A percentile compares a stretch with the other conserved stretches of the same genome.
phyloP scores from a whole-genome alignment of 2,113 vertebrate species.

The Oreochromis tanganicae region DNA sequence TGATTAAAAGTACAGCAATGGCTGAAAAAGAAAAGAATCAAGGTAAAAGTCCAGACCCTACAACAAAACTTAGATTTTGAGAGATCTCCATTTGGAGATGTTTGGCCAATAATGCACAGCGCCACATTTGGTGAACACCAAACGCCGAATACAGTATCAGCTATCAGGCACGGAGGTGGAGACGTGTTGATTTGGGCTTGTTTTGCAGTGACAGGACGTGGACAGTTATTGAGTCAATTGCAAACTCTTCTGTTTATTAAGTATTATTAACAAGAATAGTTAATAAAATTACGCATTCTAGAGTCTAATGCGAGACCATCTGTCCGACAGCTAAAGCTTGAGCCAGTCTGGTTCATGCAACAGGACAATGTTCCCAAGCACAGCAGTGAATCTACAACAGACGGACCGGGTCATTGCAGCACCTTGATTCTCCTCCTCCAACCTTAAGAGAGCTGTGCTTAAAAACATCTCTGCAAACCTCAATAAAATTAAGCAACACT shows the following conservation, averaged over 20 bases:
- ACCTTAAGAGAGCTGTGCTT: not conserved
- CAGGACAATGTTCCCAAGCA: not conserved
- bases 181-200: not conserved
- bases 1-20: not conserved
- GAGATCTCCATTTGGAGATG: not conserved
- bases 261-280: too few species aligned
- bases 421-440: not conserved
- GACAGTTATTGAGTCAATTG: too few species aligned
- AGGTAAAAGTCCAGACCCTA: not conserved
- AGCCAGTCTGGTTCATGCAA: not conserved
- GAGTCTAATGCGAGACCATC: not conserved
- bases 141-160: not conserved
- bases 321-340: not conserved
- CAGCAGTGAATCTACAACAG: not conserved
- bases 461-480: not conserved
- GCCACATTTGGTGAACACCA: not conserved
- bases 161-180: not conserved
- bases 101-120: not conserved
- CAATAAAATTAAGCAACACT: not conserved
- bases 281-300: not conserved
- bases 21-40: not conserved
- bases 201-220: not conserved
- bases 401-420: not conserved
- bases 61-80: not conserved
- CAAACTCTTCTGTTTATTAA: too few species aligned